These are phyloP conservation scores for Panurus biarmicus DNA, from an alignment of 2,113 vertebrate genomes.

Conservation along the genomic window DNA sequence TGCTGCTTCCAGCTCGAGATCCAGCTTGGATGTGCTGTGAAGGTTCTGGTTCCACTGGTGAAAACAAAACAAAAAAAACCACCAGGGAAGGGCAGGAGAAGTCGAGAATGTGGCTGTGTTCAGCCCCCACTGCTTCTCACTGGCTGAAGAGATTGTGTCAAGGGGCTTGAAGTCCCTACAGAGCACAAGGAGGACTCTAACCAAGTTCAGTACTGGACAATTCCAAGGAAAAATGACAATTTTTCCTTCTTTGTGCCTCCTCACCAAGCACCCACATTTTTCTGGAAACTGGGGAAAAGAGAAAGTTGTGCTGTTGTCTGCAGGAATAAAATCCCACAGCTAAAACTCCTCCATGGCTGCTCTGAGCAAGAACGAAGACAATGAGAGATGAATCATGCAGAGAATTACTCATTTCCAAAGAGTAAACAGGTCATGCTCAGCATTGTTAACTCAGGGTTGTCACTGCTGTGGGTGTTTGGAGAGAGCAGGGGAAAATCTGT, in stretches of 20 bases:
- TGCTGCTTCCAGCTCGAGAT: background rate
- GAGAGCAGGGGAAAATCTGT: background rate
- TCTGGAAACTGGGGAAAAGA: background rate
- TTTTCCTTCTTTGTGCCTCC: background rate
- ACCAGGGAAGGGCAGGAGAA: background rate
- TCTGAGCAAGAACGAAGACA: background rate
- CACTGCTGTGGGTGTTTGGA: background rate
- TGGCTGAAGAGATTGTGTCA: background rate
- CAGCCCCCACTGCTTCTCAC: background rate
- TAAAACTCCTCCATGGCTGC: background rate
- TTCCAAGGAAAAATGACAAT: background rate
- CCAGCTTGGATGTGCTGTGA: background rate
- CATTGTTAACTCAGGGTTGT: background rate
- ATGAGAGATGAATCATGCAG: background rate
- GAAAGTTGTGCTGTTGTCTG: background rate
- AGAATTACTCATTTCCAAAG: background rate
- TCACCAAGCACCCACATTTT: background rate
- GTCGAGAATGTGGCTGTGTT: background rate
- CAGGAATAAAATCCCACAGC: background rate
- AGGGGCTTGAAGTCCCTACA: background rate
- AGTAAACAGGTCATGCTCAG: background rate
- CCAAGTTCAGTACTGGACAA: background rate
- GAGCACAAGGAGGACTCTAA: background rate
- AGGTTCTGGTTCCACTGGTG: background rate
- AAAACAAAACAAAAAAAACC: too few species aligned